A percentile compares a stretch with the other conserved stretches of the same genome.
Conservation (phyloP, 2,113 vertebrate genomes). For the Petrocephalus microphthalmus region DNA sequence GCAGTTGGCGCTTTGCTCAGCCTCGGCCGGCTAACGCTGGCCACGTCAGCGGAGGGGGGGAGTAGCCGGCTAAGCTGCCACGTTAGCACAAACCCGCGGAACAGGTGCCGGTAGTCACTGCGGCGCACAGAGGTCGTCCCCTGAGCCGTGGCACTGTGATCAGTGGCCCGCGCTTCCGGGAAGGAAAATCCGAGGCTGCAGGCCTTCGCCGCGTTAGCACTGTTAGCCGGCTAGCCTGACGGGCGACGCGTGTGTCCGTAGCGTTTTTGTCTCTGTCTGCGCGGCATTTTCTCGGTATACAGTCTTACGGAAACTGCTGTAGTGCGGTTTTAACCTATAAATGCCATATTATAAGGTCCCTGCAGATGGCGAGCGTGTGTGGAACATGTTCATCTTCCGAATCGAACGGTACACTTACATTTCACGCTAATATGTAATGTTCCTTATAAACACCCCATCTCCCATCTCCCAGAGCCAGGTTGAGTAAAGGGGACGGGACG, state of each 20-base stretch:
- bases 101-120: neutral
- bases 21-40: neutral
- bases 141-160: neutral
- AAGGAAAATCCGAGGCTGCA: constrained; percentile 6
- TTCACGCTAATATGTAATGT: neutral
- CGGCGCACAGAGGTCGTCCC: neutral
- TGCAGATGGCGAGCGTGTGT: neutral
- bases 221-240: neutral
- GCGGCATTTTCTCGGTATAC: neutral
- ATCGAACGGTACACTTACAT: neutral
- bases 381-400: neutral
- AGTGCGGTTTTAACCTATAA: neutral
- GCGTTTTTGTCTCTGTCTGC: neutral
- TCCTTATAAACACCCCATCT: neutral
- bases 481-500: neutral
- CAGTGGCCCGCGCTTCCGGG: too few relatives aligned
- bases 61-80: neutral
- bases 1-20: neutral
- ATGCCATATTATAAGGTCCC: neutral
- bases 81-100: neutral
- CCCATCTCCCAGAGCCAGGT: neutral
- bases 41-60: neutral
- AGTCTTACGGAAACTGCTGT: neutral
- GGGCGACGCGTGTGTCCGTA: neutral
- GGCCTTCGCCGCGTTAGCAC: neutral